Evolutionary conservation across 1,140 invertebrate species (phyloP).

Genomic region (Meloidogyne exigua): DNA sequence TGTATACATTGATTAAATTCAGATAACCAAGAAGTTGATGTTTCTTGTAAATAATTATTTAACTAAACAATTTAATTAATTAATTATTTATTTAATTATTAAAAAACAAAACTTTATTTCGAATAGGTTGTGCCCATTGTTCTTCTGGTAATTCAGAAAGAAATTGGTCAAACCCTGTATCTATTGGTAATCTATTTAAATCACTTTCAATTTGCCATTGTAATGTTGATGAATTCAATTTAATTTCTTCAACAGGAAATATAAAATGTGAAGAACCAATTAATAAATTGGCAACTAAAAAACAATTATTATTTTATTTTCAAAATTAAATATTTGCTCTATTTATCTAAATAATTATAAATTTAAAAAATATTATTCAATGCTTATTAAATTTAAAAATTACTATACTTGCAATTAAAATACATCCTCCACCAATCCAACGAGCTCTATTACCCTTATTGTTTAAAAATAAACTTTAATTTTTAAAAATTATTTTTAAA

Average conservation of each 20-base stretch:
- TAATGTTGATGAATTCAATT: conserved; percentile 21
- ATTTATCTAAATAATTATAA: no score
- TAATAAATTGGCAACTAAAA: conserved; percentile 48
- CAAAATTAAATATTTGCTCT: no score
- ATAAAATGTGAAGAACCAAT: conserved; percentile 61
- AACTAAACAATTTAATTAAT: conserved; percentile 36
- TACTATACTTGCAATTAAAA: conserved; percentile 56
- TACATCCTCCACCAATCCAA: conserved; percentile 59
- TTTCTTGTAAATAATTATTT: conserved; percentile 28
- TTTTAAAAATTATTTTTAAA: not conserved
- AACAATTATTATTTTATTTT: no score
- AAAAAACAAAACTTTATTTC: conserved; percentile 19
- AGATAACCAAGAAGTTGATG: conserved; percentile 41
- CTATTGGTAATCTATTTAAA: conserved; percentile 11
- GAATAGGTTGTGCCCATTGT: conserved; percentile 25
- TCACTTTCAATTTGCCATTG: conserved; percentile 29
- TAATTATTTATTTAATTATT: conserved; percentile 3
- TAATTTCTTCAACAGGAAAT: conserved; percentile 41
- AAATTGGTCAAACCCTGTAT: conserved; percentile 25
- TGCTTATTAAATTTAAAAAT: not conserved
- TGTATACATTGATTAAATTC: conserved; percentile 52
- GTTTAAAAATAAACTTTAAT: not conserved
- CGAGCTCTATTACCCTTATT: conserved; percentile 50
- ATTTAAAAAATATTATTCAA: no score
- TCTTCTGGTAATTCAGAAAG: conserved; percentile 21